A percentile compares a stretch with the other conserved stretches of the same genome.
phyloP scores from a whole-genome alignment of 35 echinoderm and acorn worm genomes.

The Acanthaster planci region DNA sequence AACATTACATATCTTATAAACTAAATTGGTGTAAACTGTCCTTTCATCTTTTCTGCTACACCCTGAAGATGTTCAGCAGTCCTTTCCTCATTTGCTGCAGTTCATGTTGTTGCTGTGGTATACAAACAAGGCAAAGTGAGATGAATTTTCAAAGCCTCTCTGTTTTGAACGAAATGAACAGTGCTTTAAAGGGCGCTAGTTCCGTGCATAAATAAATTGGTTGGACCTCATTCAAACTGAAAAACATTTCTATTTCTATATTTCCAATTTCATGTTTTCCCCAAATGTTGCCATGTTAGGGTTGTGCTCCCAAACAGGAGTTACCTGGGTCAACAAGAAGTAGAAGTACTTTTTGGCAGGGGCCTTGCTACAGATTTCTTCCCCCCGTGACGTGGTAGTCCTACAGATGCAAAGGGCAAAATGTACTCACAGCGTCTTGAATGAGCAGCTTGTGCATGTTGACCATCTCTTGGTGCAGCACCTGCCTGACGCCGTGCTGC shows the following conservation, averaged over 20 bases:
- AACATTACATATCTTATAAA: too few relatives aligned
- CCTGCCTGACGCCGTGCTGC: not conserved
- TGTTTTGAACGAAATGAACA: not conserved
- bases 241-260: not conserved
- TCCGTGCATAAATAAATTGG: not conserved
- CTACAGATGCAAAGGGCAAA: not conserved
- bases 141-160: not conserved
- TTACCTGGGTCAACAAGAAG: not conserved
- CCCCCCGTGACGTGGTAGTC: not conserved
- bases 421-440: not conserved
- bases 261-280: not conserved
- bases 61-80: not conserved
- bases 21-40: too few relatives aligned
- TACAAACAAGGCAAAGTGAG: not conserved
- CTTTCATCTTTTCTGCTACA: not conserved
- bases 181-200: not conserved
- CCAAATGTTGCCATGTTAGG: not conserved
- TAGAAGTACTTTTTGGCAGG: not conserved
- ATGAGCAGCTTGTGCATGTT: not conserved
- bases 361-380: not conserved
- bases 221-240: too few relatives aligned
- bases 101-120: not conserved
- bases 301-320: not conserved
- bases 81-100: not conserved
- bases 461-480: not conserved